Evolutionary conservation across 2,113 vertebrate genomes (phyloP).

Genomic region (Fulmarus glacialis): DNA sequence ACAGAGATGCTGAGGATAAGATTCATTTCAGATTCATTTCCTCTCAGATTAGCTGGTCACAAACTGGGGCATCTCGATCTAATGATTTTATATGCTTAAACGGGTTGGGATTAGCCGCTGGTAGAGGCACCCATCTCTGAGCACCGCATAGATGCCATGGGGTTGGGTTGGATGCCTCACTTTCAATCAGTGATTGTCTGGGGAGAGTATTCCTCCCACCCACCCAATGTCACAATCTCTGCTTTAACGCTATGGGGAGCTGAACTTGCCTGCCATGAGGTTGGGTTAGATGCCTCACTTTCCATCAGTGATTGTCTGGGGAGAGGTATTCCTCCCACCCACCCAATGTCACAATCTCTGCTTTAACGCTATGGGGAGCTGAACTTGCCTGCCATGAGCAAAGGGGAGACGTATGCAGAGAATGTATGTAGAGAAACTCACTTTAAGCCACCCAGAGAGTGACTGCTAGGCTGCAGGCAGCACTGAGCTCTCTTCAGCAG

Average conservation of each 20-base stretch:
- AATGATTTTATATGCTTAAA: background rate
- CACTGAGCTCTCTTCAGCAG: rapidly evolving
- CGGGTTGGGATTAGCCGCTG: rapidly evolving
- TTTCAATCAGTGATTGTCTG: background rate
- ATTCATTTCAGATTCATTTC: background rate
- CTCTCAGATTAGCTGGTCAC: background rate
- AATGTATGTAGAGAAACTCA: background rate
- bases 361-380: background rate
- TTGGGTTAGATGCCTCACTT: background rate
- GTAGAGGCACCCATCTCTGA: background rate
- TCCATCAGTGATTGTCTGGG: background rate
- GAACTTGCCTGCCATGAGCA: background rate
- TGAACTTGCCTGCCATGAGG: background rate
- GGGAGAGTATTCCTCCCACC: background rate
- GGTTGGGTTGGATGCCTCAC: background rate
- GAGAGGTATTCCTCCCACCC: background rate
- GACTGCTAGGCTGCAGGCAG: background rate
- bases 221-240: background rate
- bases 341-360: background rate
- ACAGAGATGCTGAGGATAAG: background rate
- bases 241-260: background rate
- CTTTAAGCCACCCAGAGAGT: background rate
- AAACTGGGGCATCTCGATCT: background rate
- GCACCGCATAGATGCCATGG: rapidly evolving
- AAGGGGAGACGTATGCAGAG: background rate